Percentiles rank a stretch among this genome's conserved stretches.
phyloP scores from a whole-genome alignment of 2,888 invertebrate species.

The Adineta ricciae region DNA sequence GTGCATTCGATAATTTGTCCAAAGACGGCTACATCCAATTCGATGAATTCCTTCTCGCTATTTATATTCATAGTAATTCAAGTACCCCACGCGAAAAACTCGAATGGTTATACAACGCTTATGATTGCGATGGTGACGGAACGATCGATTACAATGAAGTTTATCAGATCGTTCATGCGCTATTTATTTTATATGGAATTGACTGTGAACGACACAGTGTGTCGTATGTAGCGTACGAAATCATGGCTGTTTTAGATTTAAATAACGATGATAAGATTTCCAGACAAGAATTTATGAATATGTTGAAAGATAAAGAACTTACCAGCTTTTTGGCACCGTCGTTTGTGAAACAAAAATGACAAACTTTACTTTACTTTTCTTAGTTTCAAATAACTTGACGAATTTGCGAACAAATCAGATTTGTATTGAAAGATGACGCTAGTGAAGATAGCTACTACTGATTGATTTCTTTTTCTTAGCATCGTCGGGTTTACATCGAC shows the following conservation, averaged over 20 bases:
- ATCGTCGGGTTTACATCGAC: no score
- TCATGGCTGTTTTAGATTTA: not conserved
- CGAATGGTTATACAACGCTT: not conserved
- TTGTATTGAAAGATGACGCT: not conserved
- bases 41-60: not conserved
- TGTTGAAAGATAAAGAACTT: not conserved
- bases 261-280: conserved; percentile 11
- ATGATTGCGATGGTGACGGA: not conserved
- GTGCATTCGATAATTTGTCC: not conserved
- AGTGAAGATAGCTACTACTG: not conserved
- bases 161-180: not conserved
- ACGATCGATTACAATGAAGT: not conserved
- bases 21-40: not conserved
- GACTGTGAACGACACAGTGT: not conserved
- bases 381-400: not conserved
- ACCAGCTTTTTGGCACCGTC: not conserved
- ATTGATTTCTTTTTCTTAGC: no score
- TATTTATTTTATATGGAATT: not conserved
- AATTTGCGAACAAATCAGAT: not conserved
- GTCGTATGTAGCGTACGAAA: not conserved
- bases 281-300: not conserved
- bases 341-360: not conserved
- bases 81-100: not conserved
- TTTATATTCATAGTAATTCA: not conserved
- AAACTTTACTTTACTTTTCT: not conserved